A percentile compares a stretch with the other conserved stretches of the same genome.
These are phyloP conservation scores for Pandion haliaetus DNA, from an alignment of 2,113 vertebrate genomes.

Conservation along the genomic window DNA sequence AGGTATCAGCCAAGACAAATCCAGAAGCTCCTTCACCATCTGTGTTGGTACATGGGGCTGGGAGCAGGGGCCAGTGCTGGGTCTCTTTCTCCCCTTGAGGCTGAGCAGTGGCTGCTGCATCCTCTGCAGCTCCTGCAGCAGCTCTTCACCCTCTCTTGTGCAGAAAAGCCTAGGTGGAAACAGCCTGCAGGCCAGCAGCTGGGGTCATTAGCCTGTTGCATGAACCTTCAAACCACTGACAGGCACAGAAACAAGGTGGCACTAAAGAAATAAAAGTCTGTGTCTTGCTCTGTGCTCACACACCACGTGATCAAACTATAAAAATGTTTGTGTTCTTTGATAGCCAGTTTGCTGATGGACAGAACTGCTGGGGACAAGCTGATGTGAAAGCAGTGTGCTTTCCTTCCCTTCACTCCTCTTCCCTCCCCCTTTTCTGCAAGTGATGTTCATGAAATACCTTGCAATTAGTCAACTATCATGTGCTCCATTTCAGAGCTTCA, in stretches of 20 bases:
- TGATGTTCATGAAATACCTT: neutral
- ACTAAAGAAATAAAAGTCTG: neutral
- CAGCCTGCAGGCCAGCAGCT: neutral
- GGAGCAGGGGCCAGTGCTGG: neutral
- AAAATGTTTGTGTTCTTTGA: rapidly evolving
- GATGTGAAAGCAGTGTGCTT: neutral
- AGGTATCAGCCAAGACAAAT: neutral
- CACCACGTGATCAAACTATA: neutral
- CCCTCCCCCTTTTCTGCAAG: neutral
- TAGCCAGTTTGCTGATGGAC: neutral
- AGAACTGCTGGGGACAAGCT: neutral
- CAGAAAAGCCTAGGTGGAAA: neutral
- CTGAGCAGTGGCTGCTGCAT: neutral
- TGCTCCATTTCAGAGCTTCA: neutral
- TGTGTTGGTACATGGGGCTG: neutral
- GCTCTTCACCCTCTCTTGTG: neutral
- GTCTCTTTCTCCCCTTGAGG: neutral
- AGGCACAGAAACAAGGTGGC: neutral
- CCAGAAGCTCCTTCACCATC: neutral
- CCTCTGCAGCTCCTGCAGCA: neutral
- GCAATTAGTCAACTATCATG: neutral
- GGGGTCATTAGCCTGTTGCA: neutral
- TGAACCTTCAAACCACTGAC: neutral
- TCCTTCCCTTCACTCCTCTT: neutral
- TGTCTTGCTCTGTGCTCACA: neutral